Conservation (phyloP, 2,888 invertebrate species). For the Diarsia brunnea region DNA sequence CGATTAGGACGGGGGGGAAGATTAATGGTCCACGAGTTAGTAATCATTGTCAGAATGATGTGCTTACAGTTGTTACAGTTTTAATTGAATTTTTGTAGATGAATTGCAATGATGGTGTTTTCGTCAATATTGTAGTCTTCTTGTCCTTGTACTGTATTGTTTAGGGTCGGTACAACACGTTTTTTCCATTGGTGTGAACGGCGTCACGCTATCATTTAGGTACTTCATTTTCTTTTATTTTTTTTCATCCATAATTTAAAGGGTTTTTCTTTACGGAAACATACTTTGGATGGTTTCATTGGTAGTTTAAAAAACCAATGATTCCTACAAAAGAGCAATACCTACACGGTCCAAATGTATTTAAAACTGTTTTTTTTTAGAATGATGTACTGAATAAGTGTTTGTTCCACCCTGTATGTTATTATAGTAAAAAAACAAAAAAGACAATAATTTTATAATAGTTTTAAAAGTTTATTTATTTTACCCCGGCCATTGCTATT, state of each 20-base stretch:
- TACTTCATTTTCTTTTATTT: background rate
- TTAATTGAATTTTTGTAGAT: constrained; percentile 52
- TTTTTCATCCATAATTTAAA: background rate
- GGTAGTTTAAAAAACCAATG: too few species aligned
- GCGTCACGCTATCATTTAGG: background rate
- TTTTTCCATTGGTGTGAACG: background rate
- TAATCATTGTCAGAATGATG: constrained; percentile 71
- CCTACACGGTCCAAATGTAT: too few species aligned
- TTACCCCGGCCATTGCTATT: background rate
- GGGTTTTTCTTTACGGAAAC: background rate
- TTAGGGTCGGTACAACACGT: background rate
- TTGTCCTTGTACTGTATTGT: too few species aligned
- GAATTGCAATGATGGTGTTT: constrained; percentile 2
- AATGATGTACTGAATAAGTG: too few species aligned
- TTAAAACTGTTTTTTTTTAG: too few species aligned
- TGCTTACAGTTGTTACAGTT: constrained; percentile 47
- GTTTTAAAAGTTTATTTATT: background rate
- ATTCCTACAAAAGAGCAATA: too few species aligned
- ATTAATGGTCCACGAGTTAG: constrained; percentile 73
- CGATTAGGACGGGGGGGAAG: constrained; percentile 83
- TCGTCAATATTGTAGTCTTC: background rate
- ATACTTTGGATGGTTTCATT: too few species aligned
- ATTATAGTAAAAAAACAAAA: background rate
- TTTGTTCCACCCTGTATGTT: too few species aligned
- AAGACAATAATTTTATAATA: background rate